Percentiles rank a stretch among this genome's conserved stretches.
Evolutionary conservation across 2,113 vertebrate species (phyloP).

Genomic region (Theristicus caerulescens): DNA sequence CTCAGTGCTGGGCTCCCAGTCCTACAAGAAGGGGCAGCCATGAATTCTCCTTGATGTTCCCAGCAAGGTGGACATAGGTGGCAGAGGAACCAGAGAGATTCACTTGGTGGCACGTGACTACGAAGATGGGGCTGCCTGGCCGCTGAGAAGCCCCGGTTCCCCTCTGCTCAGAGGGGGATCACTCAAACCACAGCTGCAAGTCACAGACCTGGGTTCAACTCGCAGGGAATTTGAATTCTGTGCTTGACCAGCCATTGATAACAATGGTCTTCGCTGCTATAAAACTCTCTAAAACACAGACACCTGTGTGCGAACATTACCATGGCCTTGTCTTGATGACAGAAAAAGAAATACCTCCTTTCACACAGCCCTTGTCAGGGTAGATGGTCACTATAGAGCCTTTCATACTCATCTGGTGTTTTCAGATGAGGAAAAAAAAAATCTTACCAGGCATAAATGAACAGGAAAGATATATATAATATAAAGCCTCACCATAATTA

Average conservation of each 20-base stretch:
- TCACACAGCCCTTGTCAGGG: background rate
- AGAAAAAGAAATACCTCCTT: background rate
- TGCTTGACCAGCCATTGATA: conserved; percentile 8
- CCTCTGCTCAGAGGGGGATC: background rate
- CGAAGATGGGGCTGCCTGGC: background rate
- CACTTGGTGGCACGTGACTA: background rate
- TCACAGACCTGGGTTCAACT: background rate
- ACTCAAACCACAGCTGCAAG: background rate
- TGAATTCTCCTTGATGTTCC: background rate
- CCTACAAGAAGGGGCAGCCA: background rate
- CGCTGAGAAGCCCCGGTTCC: background rate
- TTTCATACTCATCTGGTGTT: background rate
- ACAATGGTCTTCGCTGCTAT: background rate
- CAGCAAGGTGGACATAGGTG: rapidly evolving
- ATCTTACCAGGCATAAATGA: background rate
- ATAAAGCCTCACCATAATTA: background rate
- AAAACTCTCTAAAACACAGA: background rate
- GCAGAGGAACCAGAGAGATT: background rate
- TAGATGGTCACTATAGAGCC: background rate
- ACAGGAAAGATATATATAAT: background rate
- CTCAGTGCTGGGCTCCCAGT: background rate
- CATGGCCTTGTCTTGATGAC: background rate
- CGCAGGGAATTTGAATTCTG: background rate
- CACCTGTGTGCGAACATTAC: background rate
- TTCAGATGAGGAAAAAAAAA: background rate